These are phyloP conservation scores for Halocaridina rubra DNA, from an alignment of 2,888 invertebrate genomes.

Conservation along the genomic window DNA sequence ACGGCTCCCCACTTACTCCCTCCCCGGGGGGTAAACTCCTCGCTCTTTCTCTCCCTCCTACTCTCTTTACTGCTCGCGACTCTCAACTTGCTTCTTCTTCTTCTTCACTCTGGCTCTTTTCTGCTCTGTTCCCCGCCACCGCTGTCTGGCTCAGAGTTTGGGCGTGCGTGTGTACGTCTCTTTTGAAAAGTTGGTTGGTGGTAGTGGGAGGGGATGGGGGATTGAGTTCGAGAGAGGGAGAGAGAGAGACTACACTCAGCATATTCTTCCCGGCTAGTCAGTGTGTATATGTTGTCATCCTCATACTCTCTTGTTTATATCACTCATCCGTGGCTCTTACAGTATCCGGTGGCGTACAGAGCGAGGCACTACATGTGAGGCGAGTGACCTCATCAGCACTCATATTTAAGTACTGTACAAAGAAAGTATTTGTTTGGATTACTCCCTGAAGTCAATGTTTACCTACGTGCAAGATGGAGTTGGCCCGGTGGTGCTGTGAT, in stretches of 20 bases:
- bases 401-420: too few species aligned
- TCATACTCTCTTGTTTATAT: not conserved
- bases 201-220: not conserved
- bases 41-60: not conserved
- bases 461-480: too few species aligned
- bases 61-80: not conserved
- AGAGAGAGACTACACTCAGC: constrained; percentile 40
- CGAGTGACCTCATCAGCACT: too few species aligned
- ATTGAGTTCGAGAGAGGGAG: not conserved
- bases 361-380: too few species aligned
- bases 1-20: constrained; percentile 14
- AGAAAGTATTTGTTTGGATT: too few species aligned
- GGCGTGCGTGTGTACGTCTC: constrained; percentile 20
- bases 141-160: constrained; percentile 34
- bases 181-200: not conserved
- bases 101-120: constrained; percentile 9
- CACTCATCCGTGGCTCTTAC: too few species aligned
- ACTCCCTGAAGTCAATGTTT: too few species aligned
- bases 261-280: constrained; percentile 34
- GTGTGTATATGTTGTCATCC: constrained; percentile 13
- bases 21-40: not conserved
- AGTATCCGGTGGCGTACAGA: too few species aligned
- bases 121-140: constrained; percentile 19
- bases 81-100: constrained; percentile 2
- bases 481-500: too few species aligned